Percentiles rank a stretch among this genome's conserved stretches.
These are phyloP conservation scores for Lithosia quadra DNA, from an alignment of 2,888 invertebrate species.

Conservation along the genomic window DNA sequence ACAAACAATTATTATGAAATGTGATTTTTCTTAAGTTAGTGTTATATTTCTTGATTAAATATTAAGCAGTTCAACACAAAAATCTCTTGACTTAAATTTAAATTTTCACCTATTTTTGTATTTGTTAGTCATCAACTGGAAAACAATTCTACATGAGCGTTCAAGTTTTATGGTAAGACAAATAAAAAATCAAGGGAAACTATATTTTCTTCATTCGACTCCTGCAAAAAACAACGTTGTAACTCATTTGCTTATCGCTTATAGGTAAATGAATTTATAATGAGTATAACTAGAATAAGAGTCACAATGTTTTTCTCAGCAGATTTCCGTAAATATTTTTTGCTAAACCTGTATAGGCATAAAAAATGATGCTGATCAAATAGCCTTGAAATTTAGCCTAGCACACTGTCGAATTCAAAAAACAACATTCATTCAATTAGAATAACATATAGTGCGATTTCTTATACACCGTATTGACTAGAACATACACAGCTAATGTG, in stretches of 20 bases:
- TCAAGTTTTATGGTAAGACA: too few species aligned
- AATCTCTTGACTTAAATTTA: neutral
- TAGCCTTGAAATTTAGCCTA: conserved; percentile 2
- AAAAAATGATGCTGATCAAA: neutral
- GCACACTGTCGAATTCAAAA: neutral
- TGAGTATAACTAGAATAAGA: neutral
- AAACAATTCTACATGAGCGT: too few species aligned
- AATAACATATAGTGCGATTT: conserved; percentile 34
- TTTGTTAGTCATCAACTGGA: neutral
- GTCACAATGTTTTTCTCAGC: neutral
- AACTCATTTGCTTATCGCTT: neutral
- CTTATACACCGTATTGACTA: conserved; percentile 28
- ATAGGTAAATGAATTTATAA: neutral
- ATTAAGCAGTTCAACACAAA: neutral
- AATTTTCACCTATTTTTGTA: neutral
- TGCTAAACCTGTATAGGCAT: neutral
- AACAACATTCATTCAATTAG: conserved; percentile 4
- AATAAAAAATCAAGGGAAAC: neutral
- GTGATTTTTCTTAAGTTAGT: neutral
- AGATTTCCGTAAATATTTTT: neutral
- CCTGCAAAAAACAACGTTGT: neutral
- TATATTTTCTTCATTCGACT: neutral
- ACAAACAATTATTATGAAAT: conserved; percentile 2
- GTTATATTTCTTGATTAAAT: neutral
- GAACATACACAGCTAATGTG: conserved; percentile 48